phyloP scores from a whole-genome alignment of 2,797 vertebrate species.

The Pitangus sulphuratus region DNA sequence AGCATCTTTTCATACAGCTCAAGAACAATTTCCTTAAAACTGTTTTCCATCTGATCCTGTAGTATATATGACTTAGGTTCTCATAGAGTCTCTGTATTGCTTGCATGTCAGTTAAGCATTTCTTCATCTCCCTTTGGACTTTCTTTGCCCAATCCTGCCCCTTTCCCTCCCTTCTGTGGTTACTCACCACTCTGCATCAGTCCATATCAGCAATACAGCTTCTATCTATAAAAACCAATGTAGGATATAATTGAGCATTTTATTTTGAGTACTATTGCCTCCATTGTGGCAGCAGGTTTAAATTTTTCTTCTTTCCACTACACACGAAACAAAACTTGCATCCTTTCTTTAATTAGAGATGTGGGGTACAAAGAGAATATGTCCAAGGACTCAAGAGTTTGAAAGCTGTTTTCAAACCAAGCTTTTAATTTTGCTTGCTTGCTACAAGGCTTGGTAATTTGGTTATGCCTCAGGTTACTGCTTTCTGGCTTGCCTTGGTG shows the following conservation, averaged over 20 bases:
- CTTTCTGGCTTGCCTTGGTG: slow-evolving; percentile 35
- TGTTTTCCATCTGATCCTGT: not conserved
- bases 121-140: not conserved
- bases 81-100: not conserved
- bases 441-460: slow-evolving; percentile 15
- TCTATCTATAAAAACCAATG: not conserved
- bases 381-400: not conserved
- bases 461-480: slow-evolving; percentile 44
- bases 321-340: not conserved
- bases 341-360: not conserved
- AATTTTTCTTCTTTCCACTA: not conserved
- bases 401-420: not conserved
- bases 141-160: not conserved
- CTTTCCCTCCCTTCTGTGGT: not conserved
- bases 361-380: not conserved
- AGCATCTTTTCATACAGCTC: not conserved
- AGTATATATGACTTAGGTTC: not conserved
- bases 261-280: not conserved
- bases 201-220: not conserved
- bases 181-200: not conserved
- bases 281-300: not conserved
- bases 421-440: not conserved
- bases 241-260: not conserved
- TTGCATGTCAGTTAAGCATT: not conserved
- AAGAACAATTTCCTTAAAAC: not conserved